Evolutionary conservation across 2,113 vertebrate species (phyloP).

Genomic region (Fulica atra): DNA sequence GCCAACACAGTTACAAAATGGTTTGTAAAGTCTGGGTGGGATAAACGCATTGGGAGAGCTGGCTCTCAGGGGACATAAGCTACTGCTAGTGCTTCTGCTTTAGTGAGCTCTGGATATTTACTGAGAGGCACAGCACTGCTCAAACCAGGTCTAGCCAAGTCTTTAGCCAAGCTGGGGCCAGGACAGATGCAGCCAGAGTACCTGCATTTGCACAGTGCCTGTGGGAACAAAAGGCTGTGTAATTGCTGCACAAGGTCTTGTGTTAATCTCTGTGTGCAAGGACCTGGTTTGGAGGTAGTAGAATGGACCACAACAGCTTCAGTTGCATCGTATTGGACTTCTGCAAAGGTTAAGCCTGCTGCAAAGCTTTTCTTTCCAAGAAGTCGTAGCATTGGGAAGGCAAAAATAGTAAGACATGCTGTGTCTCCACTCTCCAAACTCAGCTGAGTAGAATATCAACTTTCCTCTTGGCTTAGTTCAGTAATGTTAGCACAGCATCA

Average conservation of each 20-base stretch:
- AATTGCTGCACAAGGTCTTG: background rate
- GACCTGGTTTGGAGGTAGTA: background rate
- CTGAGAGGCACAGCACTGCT: background rate
- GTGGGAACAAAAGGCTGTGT: background rate
- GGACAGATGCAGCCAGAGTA: background rate
- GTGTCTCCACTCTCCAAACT: background rate
- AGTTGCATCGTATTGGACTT: background rate
- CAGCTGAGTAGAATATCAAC: background rate
- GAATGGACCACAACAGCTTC: background rate
- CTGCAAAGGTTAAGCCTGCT: background rate
- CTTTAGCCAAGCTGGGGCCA: background rate
- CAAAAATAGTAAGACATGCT: background rate
- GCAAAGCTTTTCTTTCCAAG: background rate
- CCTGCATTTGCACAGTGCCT: background rate
- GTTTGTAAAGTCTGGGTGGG: background rate
- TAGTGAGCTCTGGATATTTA: background rate
- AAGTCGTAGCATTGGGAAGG: background rate
- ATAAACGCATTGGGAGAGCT: background rate
- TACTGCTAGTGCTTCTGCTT: background rate
- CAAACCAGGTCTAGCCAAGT: background rate
- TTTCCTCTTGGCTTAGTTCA: background rate
- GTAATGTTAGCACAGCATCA: background rate
- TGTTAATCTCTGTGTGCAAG: background rate
- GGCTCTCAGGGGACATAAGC: accelerated
- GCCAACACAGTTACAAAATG: background rate